These are phyloP conservation scores for Hydractinia echinata DNA, from an alignment of 30 jellyfish, hydroid and myxozoan species.

Conservation along the genomic window DNA sequence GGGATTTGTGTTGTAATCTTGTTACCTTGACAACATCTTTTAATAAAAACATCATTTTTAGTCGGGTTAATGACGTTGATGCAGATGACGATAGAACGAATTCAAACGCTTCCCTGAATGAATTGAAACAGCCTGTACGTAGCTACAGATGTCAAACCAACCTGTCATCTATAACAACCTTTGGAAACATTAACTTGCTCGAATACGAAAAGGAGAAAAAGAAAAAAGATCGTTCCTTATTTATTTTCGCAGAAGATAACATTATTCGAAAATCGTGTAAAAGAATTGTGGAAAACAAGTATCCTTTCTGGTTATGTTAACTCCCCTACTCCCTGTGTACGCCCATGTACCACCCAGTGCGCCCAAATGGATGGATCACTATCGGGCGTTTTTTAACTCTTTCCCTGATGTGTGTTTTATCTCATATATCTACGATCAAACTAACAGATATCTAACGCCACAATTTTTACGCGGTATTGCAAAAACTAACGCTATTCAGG, in stretches of 20 bases:
- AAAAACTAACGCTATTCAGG: too few relatives aligned
- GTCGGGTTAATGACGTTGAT: not conserved
- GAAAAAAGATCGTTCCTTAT: conserved; percentile 27
- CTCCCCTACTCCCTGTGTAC: too few relatives aligned
- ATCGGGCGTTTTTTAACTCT: too few relatives aligned
- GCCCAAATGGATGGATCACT: too few relatives aligned
- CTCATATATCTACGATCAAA: too few relatives aligned
- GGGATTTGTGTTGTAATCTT: too few relatives aligned
- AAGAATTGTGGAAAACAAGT: conserved; percentile 64
- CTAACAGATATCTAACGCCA: too few relatives aligned
- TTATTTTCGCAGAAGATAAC: conserved; percentile 47
- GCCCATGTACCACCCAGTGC: too few relatives aligned
- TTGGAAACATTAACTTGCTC: not conserved
- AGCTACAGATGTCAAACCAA: conserved; percentile 20
- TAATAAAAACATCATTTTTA: not conserved
- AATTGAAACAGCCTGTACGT: conserved; percentile 1
- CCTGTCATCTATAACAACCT: not conserved
- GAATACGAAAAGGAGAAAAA: conserved; percentile 1
- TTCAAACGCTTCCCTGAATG: not conserved
- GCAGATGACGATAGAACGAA: not conserved
- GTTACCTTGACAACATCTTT: too few relatives aligned
- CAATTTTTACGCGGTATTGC: too few relatives aligned
- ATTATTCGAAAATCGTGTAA: conserved; percentile 57
- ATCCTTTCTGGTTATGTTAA: conserved; percentile 37
- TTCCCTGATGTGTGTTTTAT: too few relatives aligned